Conservation (phyloP, 2,888 invertebrate genomes). For the Lithophane socia region DNA sequence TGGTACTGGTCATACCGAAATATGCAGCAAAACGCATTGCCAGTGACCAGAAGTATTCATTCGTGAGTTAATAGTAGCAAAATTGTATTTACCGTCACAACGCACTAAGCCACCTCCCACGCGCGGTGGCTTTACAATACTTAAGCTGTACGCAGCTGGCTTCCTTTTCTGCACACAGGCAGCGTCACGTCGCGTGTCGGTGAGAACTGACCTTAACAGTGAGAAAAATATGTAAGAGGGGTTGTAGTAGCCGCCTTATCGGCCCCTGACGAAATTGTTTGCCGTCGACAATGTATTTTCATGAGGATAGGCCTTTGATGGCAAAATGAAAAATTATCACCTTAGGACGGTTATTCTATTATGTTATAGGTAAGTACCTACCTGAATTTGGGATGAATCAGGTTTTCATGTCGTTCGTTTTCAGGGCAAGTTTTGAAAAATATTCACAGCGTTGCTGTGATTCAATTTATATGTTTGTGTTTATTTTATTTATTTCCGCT, state of each 20-base stretch:
- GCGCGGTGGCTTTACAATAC: not conserved
- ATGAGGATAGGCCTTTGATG: conserved; percentile 46
- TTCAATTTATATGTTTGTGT: not conserved
- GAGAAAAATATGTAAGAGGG: conserved; percentile 51
- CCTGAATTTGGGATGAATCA: conserved; percentile 7
- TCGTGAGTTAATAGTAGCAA: not conserved
- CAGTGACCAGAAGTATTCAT: no score
- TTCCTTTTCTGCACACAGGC: not conserved
- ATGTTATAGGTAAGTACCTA: conserved; percentile 7
- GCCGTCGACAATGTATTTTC: conserved; percentile 60
- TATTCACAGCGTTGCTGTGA: no score
- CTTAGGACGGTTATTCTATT: conserved; percentile 30
- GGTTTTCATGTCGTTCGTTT: conserved; percentile 6
- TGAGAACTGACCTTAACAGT: conserved; percentile 11
- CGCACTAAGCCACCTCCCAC: not conserved
- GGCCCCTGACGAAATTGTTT: conserved; percentile 61
- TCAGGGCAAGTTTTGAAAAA: not conserved
- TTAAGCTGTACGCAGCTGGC: not conserved
- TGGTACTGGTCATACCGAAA: not conserved
- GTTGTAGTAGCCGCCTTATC: conserved; percentile 47
- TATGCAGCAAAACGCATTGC: rapidly evolving
- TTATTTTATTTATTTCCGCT: not conserved
- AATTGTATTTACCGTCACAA: not conserved
- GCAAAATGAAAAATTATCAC: conserved; percentile 62
- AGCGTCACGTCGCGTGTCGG: not conserved